A percentile compares a stretch with the other conserved stretches of the same genome.
phyloP scores from a whole-genome alignment of 2,797 vertebrate species.

The Fringilla coelebs region DNA sequence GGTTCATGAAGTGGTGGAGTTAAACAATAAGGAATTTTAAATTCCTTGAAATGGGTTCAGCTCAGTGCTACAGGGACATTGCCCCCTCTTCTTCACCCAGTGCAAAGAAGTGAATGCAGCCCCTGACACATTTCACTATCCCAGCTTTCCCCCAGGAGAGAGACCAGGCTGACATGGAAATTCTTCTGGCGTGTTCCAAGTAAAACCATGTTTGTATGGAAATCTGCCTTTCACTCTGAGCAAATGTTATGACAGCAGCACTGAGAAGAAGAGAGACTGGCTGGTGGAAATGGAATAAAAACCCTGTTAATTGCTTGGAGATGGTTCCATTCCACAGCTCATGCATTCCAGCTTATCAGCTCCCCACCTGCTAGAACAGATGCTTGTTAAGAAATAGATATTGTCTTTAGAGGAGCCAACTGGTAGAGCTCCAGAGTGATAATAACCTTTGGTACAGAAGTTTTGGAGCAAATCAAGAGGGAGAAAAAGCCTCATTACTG shows the following conservation, averaged over 20 bases:
- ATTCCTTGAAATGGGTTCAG: background rate
- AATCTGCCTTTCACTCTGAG: slow-evolving; percentile 48
- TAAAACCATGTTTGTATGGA: slow-evolving; percentile 24
- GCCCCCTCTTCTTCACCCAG: background rate
- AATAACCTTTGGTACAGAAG: slow-evolving; percentile 34
- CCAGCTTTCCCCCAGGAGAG: background rate
- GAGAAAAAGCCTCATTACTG: slow-evolving; percentile 20
- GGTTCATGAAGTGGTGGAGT: background rate
- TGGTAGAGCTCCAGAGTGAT: slow-evolving; percentile 11
- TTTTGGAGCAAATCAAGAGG: slow-evolving; percentile 13
- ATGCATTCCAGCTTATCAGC: slow-evolving; percentile 24
- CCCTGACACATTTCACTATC: background rate
- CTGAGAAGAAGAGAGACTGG: background rate
- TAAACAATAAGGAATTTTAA: background rate
- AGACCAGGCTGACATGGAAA: background rate
- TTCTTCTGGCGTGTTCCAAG: slow-evolving; percentile 6
- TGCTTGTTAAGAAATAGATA: slow-evolving; percentile 40
- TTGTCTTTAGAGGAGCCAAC: slow-evolving; percentile 16
- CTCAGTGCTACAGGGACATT: background rate
- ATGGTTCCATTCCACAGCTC: slow-evolving; percentile 35
- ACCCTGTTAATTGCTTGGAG: slow-evolving; percentile 28
- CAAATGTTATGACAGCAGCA: slow-evolving; percentile 58
- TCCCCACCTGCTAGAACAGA: slow-evolving; percentile 51
- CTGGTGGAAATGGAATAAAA: background rate
- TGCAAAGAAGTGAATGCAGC: background rate